Conservation (phyloP, 2,797 vertebrate species). For the Odontamblyopus lacepedii region DNA sequence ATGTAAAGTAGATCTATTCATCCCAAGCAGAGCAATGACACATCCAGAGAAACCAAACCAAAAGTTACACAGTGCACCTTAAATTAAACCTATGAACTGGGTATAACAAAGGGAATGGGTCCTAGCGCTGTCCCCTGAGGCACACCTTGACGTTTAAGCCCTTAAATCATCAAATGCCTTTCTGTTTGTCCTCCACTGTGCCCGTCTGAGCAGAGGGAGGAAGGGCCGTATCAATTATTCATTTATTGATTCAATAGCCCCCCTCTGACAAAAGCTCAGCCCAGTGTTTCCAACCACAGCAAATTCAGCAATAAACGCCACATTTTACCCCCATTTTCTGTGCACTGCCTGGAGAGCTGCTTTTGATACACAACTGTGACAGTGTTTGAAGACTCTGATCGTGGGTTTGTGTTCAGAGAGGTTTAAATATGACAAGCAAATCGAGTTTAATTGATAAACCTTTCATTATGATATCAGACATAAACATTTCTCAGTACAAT, state of each 20-base stretch:
- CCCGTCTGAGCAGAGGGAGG: constrained; percentile 36
- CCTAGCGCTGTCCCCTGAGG: neutral
- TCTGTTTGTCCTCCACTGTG: constrained; percentile 19
- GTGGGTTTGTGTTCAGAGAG: neutral
- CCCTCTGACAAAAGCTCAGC: constrained; percentile 49
- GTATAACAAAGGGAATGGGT: constrained; percentile 5
- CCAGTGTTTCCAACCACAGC: constrained; percentile 39
- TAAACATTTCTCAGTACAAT: too few species aligned
- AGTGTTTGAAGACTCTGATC: neutral
- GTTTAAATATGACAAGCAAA: neutral
- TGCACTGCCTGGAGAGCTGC: neutral
- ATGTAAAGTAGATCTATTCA: too few species aligned
- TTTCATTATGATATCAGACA: neutral
- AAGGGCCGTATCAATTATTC: constrained; percentile 76
- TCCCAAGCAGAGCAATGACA: too few species aligned
- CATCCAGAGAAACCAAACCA: too few species aligned
- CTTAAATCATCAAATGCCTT: constrained; percentile 25
- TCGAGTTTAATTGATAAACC: neutral
- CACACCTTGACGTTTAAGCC: constrained; percentile 12
- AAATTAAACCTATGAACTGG: neutral
- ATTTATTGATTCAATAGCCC: constrained; percentile 61
- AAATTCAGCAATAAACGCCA: constrained; percentile 39
- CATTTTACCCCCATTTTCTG: neutral
- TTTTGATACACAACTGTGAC: neutral
- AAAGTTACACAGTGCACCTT: too few species aligned